A percentile compares a stretch with the other conserved stretches of the same genome.
phyloP scores from a whole-genome alignment of 2,888 invertebrate species.

The Cephus rjabovi region DNA sequence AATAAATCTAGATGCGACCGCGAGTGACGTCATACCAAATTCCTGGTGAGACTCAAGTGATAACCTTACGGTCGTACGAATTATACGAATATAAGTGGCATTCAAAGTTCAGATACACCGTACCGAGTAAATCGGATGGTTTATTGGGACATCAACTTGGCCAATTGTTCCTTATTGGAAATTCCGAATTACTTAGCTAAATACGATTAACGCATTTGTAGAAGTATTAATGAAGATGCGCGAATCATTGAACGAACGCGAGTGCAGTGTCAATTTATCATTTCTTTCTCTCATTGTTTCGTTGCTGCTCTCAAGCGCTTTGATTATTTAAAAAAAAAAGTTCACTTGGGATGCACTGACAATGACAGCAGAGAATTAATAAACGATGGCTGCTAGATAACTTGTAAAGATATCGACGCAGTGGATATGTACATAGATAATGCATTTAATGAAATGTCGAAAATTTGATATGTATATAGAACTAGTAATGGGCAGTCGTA shows the following conservation, averaged over 20 bases:
- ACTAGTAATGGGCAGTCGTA: neutral
- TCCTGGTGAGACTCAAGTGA: neutral
- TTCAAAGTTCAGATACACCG: neutral
- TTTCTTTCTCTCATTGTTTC: neutral
- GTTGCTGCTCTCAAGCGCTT: neutral
- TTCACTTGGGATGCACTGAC: neutral
- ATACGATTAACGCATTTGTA: neutral
- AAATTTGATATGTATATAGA: slow-evolving; percentile 3
- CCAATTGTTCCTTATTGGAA: neutral
- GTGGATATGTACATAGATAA: neutral
- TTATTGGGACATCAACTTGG: neutral
- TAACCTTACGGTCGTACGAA: neutral
- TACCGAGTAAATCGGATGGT: neutral
- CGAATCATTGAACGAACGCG: too few species aligned
- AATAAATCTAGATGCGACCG: slow-evolving; percentile 28
- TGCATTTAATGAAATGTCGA: neutral
- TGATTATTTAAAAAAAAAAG: neutral
- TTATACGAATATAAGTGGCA: neutral
- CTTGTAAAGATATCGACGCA: neutral
- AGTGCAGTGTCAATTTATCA: neutral
- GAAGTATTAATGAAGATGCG: neutral
- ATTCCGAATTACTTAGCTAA: neutral
- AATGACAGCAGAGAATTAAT: too few species aligned
- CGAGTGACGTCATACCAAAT: slow-evolving; percentile 14
- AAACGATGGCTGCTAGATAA: neutral